These are phyloP conservation scores for Brienomyrus longianalis DNA, from an alignment of 2,113 vertebrate species.

Conservation along the genomic window DNA sequence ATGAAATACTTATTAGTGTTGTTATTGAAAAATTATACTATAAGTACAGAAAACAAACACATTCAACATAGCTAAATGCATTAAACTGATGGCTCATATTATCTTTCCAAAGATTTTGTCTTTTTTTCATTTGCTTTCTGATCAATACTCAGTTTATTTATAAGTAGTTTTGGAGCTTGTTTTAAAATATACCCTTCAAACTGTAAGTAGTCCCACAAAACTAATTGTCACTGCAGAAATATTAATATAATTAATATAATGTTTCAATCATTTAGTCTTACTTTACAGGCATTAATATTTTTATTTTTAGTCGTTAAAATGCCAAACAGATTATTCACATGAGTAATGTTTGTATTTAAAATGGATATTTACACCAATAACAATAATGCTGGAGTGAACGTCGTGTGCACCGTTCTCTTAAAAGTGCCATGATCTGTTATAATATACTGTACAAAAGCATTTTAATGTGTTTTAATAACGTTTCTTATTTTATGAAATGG, in stretches of 20 bases:
- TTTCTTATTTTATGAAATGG: constrained; percentile 69
- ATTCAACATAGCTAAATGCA: neutral
- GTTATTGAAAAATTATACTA: neutral
- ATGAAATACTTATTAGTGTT: neutral
- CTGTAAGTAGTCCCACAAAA: neutral
- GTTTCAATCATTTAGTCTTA: neutral
- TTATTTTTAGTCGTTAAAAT: neutral
- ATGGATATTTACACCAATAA: neutral
- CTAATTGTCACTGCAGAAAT: neutral
- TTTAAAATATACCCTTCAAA: neutral
- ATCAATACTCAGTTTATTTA: neutral
- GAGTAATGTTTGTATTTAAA: neutral
- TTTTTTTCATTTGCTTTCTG: neutral
- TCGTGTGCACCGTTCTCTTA: constrained; percentile 54
- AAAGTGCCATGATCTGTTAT: constrained; percentile 55
- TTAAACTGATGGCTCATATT: neutral
- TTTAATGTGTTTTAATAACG: constrained; percentile 66
- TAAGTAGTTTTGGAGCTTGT: neutral
- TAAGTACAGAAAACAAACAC: neutral
- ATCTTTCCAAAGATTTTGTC: neutral
- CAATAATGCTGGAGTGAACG: constrained; percentile 9
- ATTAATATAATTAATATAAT: too few relatives aligned
- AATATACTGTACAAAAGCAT: constrained; percentile 56
- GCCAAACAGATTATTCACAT: neutral
- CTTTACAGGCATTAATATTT: neutral